Conservation (phyloP, 2,797 vertebrate species). For the Acanthurus lineatus region DNA sequence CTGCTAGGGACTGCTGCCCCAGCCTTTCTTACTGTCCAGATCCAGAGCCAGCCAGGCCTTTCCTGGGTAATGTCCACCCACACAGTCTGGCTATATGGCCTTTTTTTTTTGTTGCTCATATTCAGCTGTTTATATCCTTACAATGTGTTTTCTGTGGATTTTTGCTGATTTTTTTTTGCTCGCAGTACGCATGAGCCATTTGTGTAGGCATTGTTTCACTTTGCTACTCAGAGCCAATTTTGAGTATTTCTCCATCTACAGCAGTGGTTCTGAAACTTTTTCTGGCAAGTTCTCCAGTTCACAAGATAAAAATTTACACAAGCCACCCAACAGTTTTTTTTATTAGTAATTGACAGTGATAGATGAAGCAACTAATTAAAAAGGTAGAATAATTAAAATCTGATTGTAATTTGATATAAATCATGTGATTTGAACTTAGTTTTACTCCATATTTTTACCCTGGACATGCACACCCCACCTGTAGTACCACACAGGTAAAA, state of each 20-base stretch:
- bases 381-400: too few species aligned
- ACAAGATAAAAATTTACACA: too few species aligned
- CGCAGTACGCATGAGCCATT: constrained; percentile 19
- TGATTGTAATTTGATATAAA: too few species aligned
- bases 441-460: too few species aligned
- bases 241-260: constrained; percentile 12
- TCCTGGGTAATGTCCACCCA: constrained; percentile 76
- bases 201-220: constrained; percentile 18
- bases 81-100: constrained; percentile 62
- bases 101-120: constrained; percentile 58
- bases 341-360: too few species aligned
- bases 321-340: too few species aligned
- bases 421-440: too few species aligned
- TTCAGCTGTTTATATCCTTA: constrained; percentile 56
- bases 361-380: too few species aligned
- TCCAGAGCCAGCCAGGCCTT: constrained; percentile 68
- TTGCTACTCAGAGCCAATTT: neutral
- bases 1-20: constrained; percentile 74
- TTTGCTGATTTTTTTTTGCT: constrained; percentile 7
- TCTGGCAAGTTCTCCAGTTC: too few species aligned
- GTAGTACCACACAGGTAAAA: too few species aligned
- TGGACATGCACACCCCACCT: too few species aligned
- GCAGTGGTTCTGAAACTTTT: too few species aligned
- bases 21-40: constrained; percentile 71
- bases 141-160: constrained; percentile 45